Conservation (phyloP, 2,888 invertebrate genomes). For the Schrankia costaestrigalis region DNA sequence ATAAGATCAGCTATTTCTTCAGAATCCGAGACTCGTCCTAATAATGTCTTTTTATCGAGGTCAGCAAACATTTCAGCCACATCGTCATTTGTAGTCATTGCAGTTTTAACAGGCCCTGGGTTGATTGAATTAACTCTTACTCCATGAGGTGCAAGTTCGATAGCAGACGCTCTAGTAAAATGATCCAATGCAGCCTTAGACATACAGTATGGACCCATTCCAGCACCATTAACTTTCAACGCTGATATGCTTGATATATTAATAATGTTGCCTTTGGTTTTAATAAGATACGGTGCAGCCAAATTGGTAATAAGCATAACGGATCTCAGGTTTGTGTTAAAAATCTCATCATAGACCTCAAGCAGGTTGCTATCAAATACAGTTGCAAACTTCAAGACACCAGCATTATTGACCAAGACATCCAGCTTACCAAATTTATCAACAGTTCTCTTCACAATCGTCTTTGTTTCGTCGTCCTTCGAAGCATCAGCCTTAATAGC, state of each 20-base stretch:
- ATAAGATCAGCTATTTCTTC: slow-evolving; percentile 37
- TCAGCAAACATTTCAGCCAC: too few species aligned
- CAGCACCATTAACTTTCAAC: too few species aligned
- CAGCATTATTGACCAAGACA: slow-evolving; percentile 32
- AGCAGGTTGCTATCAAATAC: slow-evolving; percentile 10
- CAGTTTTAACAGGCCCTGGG: neutral
- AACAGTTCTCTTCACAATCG: slow-evolving; percentile 30
- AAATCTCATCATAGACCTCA: slow-evolving; percentile 26
- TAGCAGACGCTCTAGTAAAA: slow-evolving; percentile 12
- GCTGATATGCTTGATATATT: too few species aligned
- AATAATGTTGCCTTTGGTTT: slow-evolving; percentile 38
- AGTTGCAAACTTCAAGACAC: slow-evolving; percentile 9
- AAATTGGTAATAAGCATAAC: slow-evolving; percentile 28
- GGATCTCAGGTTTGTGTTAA: slow-evolving; percentile 34
- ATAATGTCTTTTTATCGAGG: too few species aligned
- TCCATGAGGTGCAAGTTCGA: slow-evolving; percentile 11
- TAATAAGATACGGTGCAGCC: slow-evolving; percentile 32
- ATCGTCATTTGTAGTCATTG: too few species aligned
- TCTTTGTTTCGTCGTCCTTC: slow-evolving; percentile 18
- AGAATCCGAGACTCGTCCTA: slow-evolving; percentile 39
- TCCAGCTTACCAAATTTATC: too few species aligned
- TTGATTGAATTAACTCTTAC: slow-evolving; percentile 18
- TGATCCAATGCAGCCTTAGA: too few species aligned
- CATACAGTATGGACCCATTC: too few species aligned
- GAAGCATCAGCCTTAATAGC: slow-evolving; percentile 14